These are phyloP conservation scores for Chloroclystis v-ata DNA, from an alignment of 2,888 invertebrate species.

Conservation along the genomic window DNA sequence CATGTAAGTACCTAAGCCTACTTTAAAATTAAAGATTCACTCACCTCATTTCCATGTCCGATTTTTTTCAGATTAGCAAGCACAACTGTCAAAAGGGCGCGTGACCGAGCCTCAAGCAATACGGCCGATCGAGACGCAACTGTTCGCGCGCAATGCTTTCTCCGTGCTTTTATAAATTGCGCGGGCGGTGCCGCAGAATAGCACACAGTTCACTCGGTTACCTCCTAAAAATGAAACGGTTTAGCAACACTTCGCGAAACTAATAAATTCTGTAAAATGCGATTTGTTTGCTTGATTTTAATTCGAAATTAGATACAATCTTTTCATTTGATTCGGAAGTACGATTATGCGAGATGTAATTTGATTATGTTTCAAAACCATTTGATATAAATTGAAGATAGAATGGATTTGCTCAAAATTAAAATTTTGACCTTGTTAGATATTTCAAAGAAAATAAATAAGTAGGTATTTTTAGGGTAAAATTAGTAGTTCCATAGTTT, in stretches of 20 bases:
- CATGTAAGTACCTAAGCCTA: too few species aligned
- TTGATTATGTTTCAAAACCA: conserved; percentile 23
- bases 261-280: conserved; percentile 49
- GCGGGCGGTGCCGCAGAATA: conserved; percentile 18
- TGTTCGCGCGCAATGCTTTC: conserved; percentile 66
- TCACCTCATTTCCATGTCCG: conserved; percentile 61
- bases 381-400: conserved; percentile 27
- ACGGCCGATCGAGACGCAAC: conserved; percentile 43
- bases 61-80: conserved; percentile 44
- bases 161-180: conserved; percentile 66
- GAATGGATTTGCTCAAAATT: too few species aligned
- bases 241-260: conserved; percentile 62
- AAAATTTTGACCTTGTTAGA: too few species aligned
- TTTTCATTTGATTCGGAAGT: conserved; percentile 39
- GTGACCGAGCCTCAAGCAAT: conserved; percentile 41
- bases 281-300: conserved; percentile 38
- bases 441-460: too few species aligned
- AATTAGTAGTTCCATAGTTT: too few species aligned
- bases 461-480: too few species aligned
- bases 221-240: conserved; percentile 59
- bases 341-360: conserved; percentile 26
- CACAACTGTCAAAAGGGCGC: conserved; percentile 60
- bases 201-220: conserved; percentile 9
- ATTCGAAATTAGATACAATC: conserved; percentile 31
- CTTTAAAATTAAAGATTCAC: conserved; percentile 18